Evolutionary conservation across 1,140 invertebrate genomes (phyloP).

Genomic region (Sweltsa coloradensis): DNA sequence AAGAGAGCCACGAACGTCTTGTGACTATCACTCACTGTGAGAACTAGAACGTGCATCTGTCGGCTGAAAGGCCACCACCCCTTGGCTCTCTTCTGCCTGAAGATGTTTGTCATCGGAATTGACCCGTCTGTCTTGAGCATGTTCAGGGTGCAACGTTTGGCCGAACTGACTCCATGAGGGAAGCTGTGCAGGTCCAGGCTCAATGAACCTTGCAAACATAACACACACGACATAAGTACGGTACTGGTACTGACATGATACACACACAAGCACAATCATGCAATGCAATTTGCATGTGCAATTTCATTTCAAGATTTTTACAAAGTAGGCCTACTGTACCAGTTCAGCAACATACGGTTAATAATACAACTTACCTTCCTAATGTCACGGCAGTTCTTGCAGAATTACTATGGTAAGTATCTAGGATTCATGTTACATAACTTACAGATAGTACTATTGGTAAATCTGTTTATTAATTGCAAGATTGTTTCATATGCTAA

Average conservation of each 20-base stretch:
- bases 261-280: too few species aligned
- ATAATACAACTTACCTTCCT: too few species aligned
- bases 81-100: conserved; percentile 52
- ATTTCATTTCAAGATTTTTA: background rate
- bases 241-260: too few species aligned
- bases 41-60: conserved; percentile 25
- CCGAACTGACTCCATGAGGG: conserved; percentile 40
- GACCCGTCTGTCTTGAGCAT: conserved; percentile 43
- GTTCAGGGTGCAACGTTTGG: conserved; percentile 41
- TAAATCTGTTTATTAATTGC: too few species aligned
- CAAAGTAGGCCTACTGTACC: too few species aligned
- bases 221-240: too few species aligned
- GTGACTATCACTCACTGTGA: conserved; percentile 30
- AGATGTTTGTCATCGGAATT: conserved; percentile 61
- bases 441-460: too few species aligned
- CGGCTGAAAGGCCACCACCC: conserved; percentile 75
- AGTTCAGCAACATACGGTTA: too few species aligned
- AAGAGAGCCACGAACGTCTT: conserved; percentile 1
- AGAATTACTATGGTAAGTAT: too few species aligned
- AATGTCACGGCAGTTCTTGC: too few species aligned
- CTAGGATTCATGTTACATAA: too few species aligned
- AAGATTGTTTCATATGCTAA: too few species aligned
- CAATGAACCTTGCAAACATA: conserved; percentile 35
- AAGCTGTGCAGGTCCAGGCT: conserved; percentile 45
- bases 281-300: background rate